These are phyloP conservation scores for Polyodon spathula DNA, from an alignment of 2,113 vertebrate species.

Conservation along the genomic window DNA sequence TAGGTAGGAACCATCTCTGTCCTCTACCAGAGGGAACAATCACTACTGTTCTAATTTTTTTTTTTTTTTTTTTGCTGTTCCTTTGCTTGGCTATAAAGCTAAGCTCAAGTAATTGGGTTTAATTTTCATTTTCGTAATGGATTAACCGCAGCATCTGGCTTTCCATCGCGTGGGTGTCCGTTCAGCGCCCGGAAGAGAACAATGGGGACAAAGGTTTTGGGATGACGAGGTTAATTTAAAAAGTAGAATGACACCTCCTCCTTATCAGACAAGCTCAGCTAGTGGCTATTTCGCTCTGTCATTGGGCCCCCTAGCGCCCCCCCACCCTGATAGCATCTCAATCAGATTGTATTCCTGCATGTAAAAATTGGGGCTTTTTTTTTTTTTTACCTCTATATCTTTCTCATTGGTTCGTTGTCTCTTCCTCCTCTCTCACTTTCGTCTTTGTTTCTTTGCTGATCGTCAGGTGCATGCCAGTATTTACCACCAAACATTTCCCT, in stretches of 20 bases:
- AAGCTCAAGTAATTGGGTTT: constrained; percentile 68
- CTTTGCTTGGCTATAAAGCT: constrained; percentile 54
- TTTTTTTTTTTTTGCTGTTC: constrained; percentile 39
- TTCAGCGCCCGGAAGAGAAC: constrained; percentile 50
- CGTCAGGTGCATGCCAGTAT: constrained; percentile 20
- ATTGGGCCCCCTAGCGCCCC: background rate
- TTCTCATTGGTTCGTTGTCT: no score
- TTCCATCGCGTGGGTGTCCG: constrained; percentile 65
- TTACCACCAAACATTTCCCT: constrained; percentile 35
- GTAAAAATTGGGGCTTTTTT: background rate
- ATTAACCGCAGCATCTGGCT: constrained; percentile 70
- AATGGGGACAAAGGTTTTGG: constrained; percentile 61
- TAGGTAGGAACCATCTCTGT: constrained; percentile 50
- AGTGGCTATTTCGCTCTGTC: background rate
- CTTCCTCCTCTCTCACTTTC: background rate
- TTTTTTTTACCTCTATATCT: background rate
- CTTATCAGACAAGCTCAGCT: no score
- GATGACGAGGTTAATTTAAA: constrained; percentile 66
- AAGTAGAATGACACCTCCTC: constrained; percentile 44
- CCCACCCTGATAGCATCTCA: background rate
- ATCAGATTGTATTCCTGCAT: background rate
- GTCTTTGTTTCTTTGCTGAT: constrained; percentile 6
- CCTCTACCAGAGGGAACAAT: constrained; percentile 75
- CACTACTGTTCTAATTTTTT: constrained; percentile 43
- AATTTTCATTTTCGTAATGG: constrained; percentile 78